These are phyloP conservation scores for Egretta garzetta DNA, from an alignment of 2,113 vertebrate species.

Conservation along the genomic window DNA sequence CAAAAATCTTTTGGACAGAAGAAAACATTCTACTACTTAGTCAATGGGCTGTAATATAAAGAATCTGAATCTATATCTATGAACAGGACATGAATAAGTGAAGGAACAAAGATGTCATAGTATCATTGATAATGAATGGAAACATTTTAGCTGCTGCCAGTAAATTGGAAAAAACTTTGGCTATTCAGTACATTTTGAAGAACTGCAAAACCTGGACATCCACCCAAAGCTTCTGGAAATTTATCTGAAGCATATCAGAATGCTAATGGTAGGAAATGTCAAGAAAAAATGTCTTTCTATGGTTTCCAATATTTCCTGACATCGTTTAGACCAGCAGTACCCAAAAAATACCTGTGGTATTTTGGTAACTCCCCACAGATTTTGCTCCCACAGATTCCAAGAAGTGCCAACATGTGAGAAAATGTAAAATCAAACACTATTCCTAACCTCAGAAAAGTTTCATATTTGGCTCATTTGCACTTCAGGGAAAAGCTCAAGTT, in stretches of 20 bases:
- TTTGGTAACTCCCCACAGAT: background rate
- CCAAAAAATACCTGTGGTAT: background rate
- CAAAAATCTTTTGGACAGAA: background rate
- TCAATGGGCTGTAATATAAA: background rate
- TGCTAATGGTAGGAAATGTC: background rate
- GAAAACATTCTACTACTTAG: background rate
- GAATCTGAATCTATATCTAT: background rate
- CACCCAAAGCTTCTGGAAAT: background rate
- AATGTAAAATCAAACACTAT: background rate
- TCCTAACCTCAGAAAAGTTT: background rate
- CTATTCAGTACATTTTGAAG: background rate
- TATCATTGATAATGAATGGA: background rate
- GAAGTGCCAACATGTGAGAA: background rate
- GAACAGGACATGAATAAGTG: background rate
- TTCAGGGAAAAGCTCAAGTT: background rate
- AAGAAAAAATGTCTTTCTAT: background rate
- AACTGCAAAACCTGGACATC: background rate
- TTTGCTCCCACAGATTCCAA: background rate
- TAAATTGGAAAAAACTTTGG: background rate
- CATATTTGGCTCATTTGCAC: background rate
- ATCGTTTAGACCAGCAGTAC: background rate
- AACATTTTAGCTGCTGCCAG: background rate
- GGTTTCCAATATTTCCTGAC: background rate
- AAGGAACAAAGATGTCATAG: background rate
- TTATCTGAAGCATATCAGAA: background rate